Percentiles rank a stretch among this genome's conserved stretches.
These are phyloP conservation scores for Saccostrea echinata DNA, from an alignment of 1,140 invertebrate genomes.

Conservation along the genomic window DNA sequence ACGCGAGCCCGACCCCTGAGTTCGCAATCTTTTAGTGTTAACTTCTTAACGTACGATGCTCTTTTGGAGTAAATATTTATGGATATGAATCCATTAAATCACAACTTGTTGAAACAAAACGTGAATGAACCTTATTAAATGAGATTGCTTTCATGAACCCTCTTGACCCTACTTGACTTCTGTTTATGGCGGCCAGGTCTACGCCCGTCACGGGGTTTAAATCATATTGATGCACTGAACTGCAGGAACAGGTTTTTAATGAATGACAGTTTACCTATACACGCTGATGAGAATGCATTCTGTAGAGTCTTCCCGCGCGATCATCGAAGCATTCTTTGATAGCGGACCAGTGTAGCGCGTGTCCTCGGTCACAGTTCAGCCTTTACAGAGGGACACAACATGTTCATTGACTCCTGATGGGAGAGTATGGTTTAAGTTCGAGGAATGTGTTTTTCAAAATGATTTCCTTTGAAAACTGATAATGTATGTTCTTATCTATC, in stretches of 20 bases:
- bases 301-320: background rate
- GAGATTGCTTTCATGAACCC: background rate
- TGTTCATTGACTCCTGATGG: background rate
- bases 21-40: background rate
- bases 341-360: background rate
- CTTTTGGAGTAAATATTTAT: slow-evolving; percentile 19
- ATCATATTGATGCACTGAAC: background rate
- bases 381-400: background rate
- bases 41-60: slow-evolving; percentile 5
- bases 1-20: background rate
- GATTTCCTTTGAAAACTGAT: slow-evolving; percentile 12
- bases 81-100: slow-evolving; percentile 18
- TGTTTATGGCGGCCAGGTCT: background rate
- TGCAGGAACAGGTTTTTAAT: slow-evolving; percentile 11
- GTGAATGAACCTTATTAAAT: slow-evolving; percentile 12
- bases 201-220: background rate
- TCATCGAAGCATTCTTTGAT: background rate
- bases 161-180: background rate
- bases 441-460: slow-evolving; percentile 10
- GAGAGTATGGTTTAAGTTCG: background rate
- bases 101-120: slow-evolving; percentile 28
- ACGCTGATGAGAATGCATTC: background rate
- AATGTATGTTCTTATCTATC: slow-evolving; percentile 11
- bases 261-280: background rate
- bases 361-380: background rate